A percentile compares a stretch with the other conserved stretches of the same genome.
phyloP scores from a whole-genome alignment of 1,140 invertebrate genomes.

The Trachymyrmex septentrionalis region DNA sequence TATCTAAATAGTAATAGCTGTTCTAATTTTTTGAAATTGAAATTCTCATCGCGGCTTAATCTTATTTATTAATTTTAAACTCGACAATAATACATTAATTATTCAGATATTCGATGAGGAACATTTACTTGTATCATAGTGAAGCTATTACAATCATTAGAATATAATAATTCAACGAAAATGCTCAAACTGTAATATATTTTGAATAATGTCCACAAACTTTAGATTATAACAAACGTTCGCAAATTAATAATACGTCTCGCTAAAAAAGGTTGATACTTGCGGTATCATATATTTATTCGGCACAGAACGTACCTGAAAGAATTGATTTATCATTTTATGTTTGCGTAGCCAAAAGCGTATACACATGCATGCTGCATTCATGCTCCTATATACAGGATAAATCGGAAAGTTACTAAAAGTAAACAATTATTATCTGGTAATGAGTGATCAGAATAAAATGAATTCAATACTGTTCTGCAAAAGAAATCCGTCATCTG shows the following conservation, averaged over 20 bases:
- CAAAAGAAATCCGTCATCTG: background rate
- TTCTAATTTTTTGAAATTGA: background rate
- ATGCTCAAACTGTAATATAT: conserved; percentile 53
- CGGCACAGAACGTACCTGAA: background rate
- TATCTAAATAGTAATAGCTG: conserved; percentile 13
- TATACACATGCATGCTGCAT: background rate
- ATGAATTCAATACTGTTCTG: background rate
- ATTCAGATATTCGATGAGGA: background rate
- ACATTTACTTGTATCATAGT: conserved; percentile 66
- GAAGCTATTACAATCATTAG: conserved; percentile 41
- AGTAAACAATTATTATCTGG: background rate
- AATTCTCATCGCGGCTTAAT: background rate
- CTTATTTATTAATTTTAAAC: background rate
- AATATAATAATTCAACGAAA: conserved; percentile 32
- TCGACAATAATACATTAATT: background rate
- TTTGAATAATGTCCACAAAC: conserved; percentile 65
- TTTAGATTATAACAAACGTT: conserved; percentile 46
- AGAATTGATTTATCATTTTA: background rate
- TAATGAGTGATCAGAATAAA: background rate
- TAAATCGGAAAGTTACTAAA: background rate
- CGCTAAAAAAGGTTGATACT: conserved; percentile 3
- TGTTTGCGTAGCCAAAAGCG: background rate
- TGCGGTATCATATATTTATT: conserved; percentile 6
- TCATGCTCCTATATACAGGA: background rate
- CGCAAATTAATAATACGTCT: conserved; percentile 6